Conservation (phyloP, 1,140 invertebrate species). For the Bombus waltoni region DNA sequence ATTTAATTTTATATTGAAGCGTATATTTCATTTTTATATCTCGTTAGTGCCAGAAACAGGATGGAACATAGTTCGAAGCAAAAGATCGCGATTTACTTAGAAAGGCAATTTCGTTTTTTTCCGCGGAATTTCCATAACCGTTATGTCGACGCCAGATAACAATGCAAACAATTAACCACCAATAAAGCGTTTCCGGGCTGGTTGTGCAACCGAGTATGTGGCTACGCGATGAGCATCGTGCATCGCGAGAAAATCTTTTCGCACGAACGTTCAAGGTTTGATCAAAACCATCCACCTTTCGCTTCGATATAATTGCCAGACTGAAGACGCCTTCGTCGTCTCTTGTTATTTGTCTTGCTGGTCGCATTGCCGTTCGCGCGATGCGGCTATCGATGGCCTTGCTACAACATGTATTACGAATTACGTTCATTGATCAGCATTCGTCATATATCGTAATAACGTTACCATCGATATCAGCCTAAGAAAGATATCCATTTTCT, state of each 20-base stretch:
- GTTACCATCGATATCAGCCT: neutral
- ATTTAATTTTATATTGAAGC: no score
- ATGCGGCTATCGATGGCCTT: neutral
- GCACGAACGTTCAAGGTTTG: conserved; percentile 54
- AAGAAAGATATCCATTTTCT: neutral
- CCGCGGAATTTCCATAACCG: conserved; percentile 38
- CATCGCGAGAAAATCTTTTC: conserved; percentile 60
- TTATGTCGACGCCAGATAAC: conserved; percentile 46
- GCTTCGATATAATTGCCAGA: conserved; percentile 55
- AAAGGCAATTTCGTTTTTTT: conserved; percentile 38
- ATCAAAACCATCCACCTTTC: conserved; percentile 64
- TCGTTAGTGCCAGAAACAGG: no score
- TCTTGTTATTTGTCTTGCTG: neutral
- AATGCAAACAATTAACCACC: conserved; percentile 59
- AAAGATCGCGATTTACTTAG: neutral
- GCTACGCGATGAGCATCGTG: conserved; percentile 21
- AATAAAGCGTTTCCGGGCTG: conserved; percentile 65
- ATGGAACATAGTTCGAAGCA: no score
- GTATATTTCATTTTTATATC: no score
- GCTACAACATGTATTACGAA: neutral
- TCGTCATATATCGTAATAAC: neutral
- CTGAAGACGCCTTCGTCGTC: conserved; percentile 17
- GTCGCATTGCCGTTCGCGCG: neutral
- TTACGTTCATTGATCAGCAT: neutral
- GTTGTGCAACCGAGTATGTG: conserved; percentile 57